Conservation (phyloP, 1,140 invertebrate species). For the Cyclina sinensis region DNA sequence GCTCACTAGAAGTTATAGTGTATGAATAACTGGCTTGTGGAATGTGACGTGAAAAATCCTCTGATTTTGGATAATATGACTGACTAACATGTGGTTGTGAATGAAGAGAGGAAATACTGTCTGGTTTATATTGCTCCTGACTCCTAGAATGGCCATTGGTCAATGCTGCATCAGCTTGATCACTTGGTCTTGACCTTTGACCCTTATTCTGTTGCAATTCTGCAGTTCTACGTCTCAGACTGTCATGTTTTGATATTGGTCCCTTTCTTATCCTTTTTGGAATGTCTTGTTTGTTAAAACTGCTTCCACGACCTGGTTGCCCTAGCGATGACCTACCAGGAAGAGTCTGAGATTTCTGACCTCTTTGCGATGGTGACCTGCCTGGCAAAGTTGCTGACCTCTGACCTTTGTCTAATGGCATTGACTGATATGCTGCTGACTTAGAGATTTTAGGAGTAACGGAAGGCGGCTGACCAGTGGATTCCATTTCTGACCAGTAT, state of each 20-base stretch:
- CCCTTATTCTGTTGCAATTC: constrained; percentile 31
- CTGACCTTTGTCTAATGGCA: constrained; percentile 54
- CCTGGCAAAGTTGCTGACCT: constrained; percentile 23
- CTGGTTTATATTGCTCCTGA: constrained; percentile 1
- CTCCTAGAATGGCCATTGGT: constrained; percentile 43
- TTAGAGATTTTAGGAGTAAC: constrained; percentile 61
- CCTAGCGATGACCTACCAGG: constrained; percentile 30
- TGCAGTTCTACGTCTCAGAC: constrained; percentile 30
- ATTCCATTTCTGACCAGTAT: constrained; percentile 81
- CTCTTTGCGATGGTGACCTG: constrained; percentile 43
- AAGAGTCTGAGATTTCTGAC: constrained; percentile 44
- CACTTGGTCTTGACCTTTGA: constrained; percentile 50
- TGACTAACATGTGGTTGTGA: constrained; percentile 66
- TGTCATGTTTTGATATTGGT: constrained; percentile 57
- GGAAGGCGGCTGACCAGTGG: constrained; percentile 72
- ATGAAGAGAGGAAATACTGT: not conserved
- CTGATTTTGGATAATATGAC: constrained; percentile 57
- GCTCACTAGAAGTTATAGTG: not conserved
- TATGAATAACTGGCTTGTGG: constrained; percentile 50
- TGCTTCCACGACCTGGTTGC: constrained; percentile 30
- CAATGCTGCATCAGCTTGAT: constrained; percentile 19
- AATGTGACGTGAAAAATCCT: constrained; percentile 55
- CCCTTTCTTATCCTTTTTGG: constrained; percentile 45
- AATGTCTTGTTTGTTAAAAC: constrained; percentile 19
- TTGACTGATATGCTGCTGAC: constrained; percentile 17